A percentile compares a stretch with the other conserved stretches of the same genome.
phyloP scores from a whole-genome alignment of 2,888 invertebrate genomes.

The Hyppa rectilinea region DNA sequence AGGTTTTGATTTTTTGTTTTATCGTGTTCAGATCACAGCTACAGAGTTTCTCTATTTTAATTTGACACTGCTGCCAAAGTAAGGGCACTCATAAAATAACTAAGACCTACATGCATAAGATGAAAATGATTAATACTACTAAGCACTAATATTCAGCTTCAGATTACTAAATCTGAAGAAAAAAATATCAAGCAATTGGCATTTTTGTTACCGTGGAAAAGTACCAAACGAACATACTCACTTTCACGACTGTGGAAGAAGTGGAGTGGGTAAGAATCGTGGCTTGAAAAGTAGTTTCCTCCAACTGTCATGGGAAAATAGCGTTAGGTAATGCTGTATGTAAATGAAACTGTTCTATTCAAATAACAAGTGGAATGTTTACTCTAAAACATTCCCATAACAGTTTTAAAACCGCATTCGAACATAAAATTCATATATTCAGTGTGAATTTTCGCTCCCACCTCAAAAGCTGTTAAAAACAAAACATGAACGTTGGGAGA shows the following conservation, averaged over 20 bases:
- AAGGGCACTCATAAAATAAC: not conserved
- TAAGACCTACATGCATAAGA: not conserved
- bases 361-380: slow-evolving; percentile 55
- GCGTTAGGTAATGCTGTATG: slow-evolving; percentile 4
- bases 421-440: slow-evolving; percentile 37
- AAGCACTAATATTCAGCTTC: too few species aligned
- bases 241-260: not conserved
- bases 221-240: not conserved
- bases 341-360: slow-evolving; percentile 40
- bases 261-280: not conserved
- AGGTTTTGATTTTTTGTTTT: too few species aligned
- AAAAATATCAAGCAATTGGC: too few species aligned
- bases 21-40: too few species aligned
- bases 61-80: too few species aligned
- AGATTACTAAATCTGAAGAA: too few species aligned
- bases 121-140: not conserved
- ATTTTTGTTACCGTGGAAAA: too few species aligned
- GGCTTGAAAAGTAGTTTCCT: not conserved
- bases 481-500: slow-evolving; percentile 56
- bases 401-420: slow-evolving; percentile 43
- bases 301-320: not conserved
- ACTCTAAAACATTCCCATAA: slow-evolving; percentile 39
- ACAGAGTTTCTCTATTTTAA: too few species aligned
- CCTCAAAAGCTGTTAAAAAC: slow-evolving; percentile 53
- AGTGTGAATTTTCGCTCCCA: slow-evolving; percentile 47